Percentiles rank a stretch among this genome's conserved stretches.
These are phyloP conservation scores for Staurois parvus DNA, from an alignment of 2,797 vertebrate genomes.

Conservation along the genomic window DNA sequence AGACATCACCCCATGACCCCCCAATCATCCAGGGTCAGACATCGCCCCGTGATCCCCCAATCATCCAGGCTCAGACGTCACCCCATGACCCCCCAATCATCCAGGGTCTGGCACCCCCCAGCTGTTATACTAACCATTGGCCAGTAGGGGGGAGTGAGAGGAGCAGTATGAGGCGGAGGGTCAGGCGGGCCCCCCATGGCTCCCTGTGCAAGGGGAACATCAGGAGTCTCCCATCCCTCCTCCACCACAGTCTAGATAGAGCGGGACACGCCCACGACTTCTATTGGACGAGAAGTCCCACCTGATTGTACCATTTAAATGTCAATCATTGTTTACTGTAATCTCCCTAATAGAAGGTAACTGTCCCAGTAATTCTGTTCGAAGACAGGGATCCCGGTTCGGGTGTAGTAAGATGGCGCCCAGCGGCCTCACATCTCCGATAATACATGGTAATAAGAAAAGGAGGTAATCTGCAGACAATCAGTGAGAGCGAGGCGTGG, in stretches of 20 bases:
- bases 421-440: background rate
- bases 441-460: no score
- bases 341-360: background rate
- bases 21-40: no score
- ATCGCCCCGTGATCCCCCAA: no score
- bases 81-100: no score
- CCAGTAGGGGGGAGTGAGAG: constrained; percentile 18
- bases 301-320: background rate
- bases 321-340: background rate
- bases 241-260: background rate
- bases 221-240: background rate
- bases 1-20: background rate
- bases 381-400: no score
- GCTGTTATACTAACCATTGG: background rate
- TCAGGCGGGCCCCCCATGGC: constrained; percentile 30
- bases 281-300: background rate
- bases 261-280: background rate
- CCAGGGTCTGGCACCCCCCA: background rate
- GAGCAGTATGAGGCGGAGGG: constrained; percentile 25
- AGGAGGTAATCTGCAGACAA: no score
- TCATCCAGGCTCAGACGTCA: no score
- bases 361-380: no score
- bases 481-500: background rate
- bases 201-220: background rate
- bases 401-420: constrained; percentile 13